phyloP scores from a whole-genome alignment of 53 echinoderm and acorn worm genomes.

The Zoroaster sp. region DNA sequence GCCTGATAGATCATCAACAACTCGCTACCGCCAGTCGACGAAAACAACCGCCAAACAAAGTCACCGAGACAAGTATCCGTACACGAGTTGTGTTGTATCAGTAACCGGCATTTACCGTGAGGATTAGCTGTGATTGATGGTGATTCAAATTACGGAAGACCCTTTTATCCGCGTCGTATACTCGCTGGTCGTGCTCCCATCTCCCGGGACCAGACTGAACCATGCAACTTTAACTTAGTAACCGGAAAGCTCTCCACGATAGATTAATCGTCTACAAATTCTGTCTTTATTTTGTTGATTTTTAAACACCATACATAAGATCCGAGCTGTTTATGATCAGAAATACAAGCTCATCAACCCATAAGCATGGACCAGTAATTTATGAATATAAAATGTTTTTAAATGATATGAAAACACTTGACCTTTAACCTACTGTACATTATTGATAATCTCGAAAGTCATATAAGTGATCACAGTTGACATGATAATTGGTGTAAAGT shows the following conservation, averaged over 20 bases:
- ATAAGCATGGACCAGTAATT: too few relatives aligned
- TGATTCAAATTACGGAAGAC: background rate
- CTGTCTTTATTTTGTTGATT: too few relatives aligned
- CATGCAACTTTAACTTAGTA: background rate
- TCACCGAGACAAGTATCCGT: background rate
- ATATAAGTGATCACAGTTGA: too few relatives aligned
- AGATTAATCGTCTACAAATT: background rate
- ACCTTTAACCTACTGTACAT: too few relatives aligned
- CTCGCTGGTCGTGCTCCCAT: conserved; percentile 24
- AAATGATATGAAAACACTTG: too few relatives aligned
- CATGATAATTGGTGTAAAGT: too few relatives aligned
- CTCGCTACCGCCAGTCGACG: conserved; percentile 1
- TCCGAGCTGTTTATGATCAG: too few relatives aligned
- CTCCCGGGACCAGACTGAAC: conserved; percentile 25
- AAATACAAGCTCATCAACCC: too few relatives aligned
- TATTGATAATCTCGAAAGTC: too few relatives aligned
- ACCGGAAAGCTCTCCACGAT: background rate
- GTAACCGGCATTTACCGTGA: background rate
- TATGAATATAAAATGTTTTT: too few relatives aligned
- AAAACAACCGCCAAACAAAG: conserved; percentile 13
- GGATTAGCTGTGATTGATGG: conserved; percentile 36
- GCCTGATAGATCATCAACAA: conserved; percentile 23
- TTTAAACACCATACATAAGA: too few relatives aligned
- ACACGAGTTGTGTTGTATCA: background rate
- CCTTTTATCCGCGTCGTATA: conserved; percentile 31